Percentiles rank a stretch among this genome's conserved stretches.
Conservation (phyloP, 2,888 invertebrate genomes). For the Ormyrus nitidulus region DNA sequence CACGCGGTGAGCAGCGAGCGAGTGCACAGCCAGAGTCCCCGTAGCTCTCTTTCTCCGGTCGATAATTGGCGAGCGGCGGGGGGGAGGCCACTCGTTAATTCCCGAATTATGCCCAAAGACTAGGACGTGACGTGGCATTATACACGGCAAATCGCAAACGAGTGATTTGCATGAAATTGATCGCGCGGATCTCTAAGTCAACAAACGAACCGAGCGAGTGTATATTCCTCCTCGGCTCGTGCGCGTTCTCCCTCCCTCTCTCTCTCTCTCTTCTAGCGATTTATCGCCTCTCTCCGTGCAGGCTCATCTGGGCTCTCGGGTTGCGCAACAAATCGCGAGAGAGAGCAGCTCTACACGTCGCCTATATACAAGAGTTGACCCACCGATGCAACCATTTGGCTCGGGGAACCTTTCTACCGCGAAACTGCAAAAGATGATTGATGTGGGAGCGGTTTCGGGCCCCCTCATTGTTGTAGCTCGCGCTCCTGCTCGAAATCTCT, state of each 20-base stretch:
- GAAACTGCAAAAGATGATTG: conserved; percentile 73
- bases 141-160: conserved; percentile 68
- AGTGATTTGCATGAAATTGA: conserved; percentile 75
- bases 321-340: conserved; percentile 56
- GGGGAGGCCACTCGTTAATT: conserved; percentile 67
- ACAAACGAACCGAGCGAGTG: conserved; percentile 62
- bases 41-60: conserved; percentile 53
- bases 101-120: conserved; percentile 66
- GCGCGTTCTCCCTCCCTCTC: conserved; percentile 49
- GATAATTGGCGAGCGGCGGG: conserved; percentile 66
- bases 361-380: conserved; percentile 64
- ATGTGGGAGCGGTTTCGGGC: conserved; percentile 72
- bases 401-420: conserved; percentile 71
- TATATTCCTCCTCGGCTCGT: background rate
- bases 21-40: background rate
- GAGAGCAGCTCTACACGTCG: background rate
- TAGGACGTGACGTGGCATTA: conserved; percentile 62
- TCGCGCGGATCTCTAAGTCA: conserved; percentile 67
- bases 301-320: conserved; percentile 67
- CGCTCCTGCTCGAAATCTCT: background rate
- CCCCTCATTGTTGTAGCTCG: conserved; percentile 28
- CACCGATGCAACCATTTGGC: too few species aligned
- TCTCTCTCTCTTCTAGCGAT: conserved; percentile 1
- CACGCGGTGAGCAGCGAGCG: background rate
- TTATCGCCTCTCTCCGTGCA: conserved; percentile 52